A percentile compares a stretch with the other conserved stretches of the same genome.
phyloP scores from a whole-genome alignment of 1,140 invertebrate species.

The Lasioglossum albipes region DNA sequence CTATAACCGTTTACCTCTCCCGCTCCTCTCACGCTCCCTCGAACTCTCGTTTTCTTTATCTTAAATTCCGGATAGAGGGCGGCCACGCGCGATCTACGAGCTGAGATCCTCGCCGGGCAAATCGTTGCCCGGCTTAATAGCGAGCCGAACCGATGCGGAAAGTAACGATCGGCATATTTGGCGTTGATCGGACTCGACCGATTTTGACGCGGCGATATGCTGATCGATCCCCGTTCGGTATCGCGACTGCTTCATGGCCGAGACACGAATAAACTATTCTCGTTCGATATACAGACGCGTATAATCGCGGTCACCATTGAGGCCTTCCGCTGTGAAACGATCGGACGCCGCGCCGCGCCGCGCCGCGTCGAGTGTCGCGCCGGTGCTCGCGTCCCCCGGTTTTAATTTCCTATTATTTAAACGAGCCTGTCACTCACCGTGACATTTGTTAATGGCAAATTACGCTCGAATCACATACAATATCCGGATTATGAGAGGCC shows the following conservation, averaged over 20 bases:
- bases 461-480: constrained; percentile 27
- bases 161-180: constrained; percentile 9
- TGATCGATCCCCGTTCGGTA: constrained; percentile 26
- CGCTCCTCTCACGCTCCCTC: constrained; percentile 8
- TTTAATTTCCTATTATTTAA: constrained; percentile 52
- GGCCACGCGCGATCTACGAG: constrained; percentile 63
- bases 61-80: constrained; percentile 64
- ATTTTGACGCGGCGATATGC: constrained; percentile 28
- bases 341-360: background rate
- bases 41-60: constrained; percentile 29
- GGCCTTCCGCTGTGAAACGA: constrained; percentile 18
- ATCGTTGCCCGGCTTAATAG: background rate
- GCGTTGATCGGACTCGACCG: background rate
- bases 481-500: constrained; percentile 36
- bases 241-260: constrained; percentile 19
- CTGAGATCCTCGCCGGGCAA: constrained; percentile 6
- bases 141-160: background rate
- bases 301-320: background rate
- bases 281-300: background rate
- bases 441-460: constrained; percentile 45
- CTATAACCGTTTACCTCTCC: constrained; percentile 51
- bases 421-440: constrained; percentile 28
- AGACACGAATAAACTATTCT: constrained; percentile 13
- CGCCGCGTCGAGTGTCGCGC: background rate
- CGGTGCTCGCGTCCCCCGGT: constrained; percentile 12